Base-by-base conservation (phyloP, 1,140 invertebrate species). In the Hylyphantes graminicola region DNA sequence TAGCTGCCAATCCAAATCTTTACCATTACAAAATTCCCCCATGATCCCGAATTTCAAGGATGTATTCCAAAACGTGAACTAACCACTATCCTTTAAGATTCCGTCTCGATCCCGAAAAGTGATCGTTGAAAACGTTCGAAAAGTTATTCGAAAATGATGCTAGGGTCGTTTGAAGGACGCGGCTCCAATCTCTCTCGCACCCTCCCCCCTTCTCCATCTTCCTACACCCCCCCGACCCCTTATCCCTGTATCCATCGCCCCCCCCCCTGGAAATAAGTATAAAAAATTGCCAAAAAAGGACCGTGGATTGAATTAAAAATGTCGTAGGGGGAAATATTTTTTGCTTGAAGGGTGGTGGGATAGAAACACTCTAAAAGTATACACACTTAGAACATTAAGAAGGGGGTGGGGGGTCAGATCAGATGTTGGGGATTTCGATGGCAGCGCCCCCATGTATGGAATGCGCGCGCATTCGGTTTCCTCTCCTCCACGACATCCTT, bases 151-250 rank as follows among this genome's bases (percentile, higher is more conserved):
- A n/a, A 51, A 50, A 54, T 53, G 10, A 78, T 68, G 53, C 77
- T 64, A 67, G 78, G 78, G 78, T 81, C 78, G 78, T 81, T 81
- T 81, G 78, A 81, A 81, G 78, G 78, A 81, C 78, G 78, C 63
- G 63, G 63, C 48, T 55, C 35, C 75, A 12, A 7, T 35, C 51
- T 53, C 63, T 54, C 63, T 55, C 53, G 17, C 51, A 48, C 75
- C 48, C 51, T 53, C 19, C 64, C 78, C 57, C 53, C 78, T 81
- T 9, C 68, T 72, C 75, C 61, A 54, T 61, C 67, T 68, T 68
- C 65, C 68, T 78, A 61, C 63, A 67, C 35, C 76, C 74, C 76
- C 53, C 54, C 54, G 50, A 19, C 70, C 50, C 7, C 8, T 2
- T 5, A 63, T 68, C 77, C 17, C 11, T 51, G n/a, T n/a, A 3